Base-by-base conservation (phyloP, 2,888 invertebrate genomes). In the Hirtodrosophila confusa region DNA sequence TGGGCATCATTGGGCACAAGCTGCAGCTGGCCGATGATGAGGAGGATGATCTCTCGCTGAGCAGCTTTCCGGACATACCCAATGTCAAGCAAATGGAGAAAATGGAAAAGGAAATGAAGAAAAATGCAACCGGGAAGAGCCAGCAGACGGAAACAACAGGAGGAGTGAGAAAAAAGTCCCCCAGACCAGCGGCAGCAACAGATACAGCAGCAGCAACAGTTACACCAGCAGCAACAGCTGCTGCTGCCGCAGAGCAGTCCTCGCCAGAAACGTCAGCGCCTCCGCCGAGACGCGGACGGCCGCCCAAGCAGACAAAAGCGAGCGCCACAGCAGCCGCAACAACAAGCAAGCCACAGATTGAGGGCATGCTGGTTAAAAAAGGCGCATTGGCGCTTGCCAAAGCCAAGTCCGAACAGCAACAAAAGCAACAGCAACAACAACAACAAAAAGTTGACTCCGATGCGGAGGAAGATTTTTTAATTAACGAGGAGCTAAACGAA, bases 1-100 rank as follows among this genome's bases (percentile, higher is more conserved):
- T 95, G 94, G 95, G 95, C 84, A 93, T 95, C 69, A 92, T 95
- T 47, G 95, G 95, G 3, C 94, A 94, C 75, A 95, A 95, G 88
- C 91, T 95, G 50, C 93, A 94, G 17, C 92, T 93, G 72, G 94
- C 94, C 27, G 94, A 93, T 49, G 93, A 93, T 61, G 91, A 94
- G 69, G 94, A 94, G 31, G 94, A 94, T 80, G 93, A 93, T 80
- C 86, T 93, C 9, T 95, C 95, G 0, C 90, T 94, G 24, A 94
- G 94, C 75, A 95, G 94, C 89, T 95, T 94, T 89, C 94, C 94
- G 0, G 95, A 95, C 80, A 90, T 94, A 37, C 94, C 95, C 3
- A 94, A 94, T 84, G 93, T 93, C 0, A 93, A 93, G 56, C 93
- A 93, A 90, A 93, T 93, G 54, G 93, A 93, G 78, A 93, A 93